Conservation (phyloP, 2,113 vertebrate species). For the Empidonax alnorum region DNA sequence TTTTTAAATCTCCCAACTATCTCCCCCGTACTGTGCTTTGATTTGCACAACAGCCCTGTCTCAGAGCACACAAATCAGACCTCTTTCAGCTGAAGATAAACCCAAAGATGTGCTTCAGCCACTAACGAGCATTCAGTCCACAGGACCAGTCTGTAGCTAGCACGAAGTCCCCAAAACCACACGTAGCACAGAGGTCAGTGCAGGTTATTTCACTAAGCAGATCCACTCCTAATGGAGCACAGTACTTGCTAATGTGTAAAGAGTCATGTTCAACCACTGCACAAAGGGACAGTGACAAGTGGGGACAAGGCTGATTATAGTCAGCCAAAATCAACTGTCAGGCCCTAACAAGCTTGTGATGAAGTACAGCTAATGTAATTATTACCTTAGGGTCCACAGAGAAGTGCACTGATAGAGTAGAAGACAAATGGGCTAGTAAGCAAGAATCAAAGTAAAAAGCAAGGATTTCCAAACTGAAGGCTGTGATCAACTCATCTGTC, state of each 20-base stretch:
- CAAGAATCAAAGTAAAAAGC: conserved; percentile 22
- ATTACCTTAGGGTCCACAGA: conserved; percentile 53
- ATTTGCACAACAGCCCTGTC: not conserved
- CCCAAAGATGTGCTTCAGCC: not conserved
- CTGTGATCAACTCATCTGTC: not conserved
- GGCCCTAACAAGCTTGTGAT: conserved; percentile 62
- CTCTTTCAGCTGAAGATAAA: not conserved
- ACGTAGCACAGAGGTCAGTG: not conserved
- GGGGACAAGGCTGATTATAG: conserved; percentile 52
- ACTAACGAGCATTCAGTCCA: not conserved
- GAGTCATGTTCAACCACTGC: conserved; percentile 16
- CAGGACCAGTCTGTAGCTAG: not conserved
- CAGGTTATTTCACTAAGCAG: not conserved
- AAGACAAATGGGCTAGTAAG: conserved; percentile 54
- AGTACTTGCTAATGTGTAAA: not conserved
- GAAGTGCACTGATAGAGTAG: conserved; percentile 23
- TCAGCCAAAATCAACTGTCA: conserved; percentile 61
- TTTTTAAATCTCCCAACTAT: not conserved
- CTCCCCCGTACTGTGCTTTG: not conserved
- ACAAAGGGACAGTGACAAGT: conserved; percentile 62
- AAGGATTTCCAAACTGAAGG: conserved; percentile 24
- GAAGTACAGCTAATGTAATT: conserved; percentile 61
- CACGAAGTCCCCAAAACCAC: not conserved
- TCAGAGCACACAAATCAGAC: not conserved
- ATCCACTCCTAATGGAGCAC: not conserved